Evolutionary conservation across 2,888 invertebrate species (phyloP).

Genomic region (Gryllus longicercus): DNA sequence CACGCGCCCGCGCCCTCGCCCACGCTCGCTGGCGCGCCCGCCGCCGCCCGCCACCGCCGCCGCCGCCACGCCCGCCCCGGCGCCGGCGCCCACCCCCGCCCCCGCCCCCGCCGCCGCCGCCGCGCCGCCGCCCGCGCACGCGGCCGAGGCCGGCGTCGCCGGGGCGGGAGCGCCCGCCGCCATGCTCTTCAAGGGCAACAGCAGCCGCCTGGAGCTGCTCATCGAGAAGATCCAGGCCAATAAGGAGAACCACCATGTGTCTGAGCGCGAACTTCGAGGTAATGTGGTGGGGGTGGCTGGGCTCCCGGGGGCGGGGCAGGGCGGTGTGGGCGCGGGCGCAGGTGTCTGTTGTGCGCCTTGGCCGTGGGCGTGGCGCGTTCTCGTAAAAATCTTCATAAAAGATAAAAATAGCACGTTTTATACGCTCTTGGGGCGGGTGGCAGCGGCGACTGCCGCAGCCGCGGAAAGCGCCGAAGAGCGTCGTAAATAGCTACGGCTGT

Average conservation of each 20-base stretch:
- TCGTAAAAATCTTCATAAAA: conserved; percentile 18
- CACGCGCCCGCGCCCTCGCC: conserved; percentile 39
- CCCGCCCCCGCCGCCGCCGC: neutral
- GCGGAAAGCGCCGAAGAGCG: neutral
- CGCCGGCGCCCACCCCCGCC: neutral
- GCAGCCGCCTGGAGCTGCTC: conserved; percentile 75
- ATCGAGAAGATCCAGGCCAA: conserved; percentile 85
- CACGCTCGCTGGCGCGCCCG: conserved; percentile 47
- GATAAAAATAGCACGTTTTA: conserved; percentile 3
- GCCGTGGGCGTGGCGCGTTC: neutral
- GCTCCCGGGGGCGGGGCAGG: neutral
- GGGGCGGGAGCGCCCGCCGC: conserved; percentile 34
- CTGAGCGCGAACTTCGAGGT: conserved; percentile 55
- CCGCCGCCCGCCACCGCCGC: too few species aligned
- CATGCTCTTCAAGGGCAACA: conserved; percentile 85
- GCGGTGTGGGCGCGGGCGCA: neutral
- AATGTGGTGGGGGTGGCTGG: conserved; percentile 30
- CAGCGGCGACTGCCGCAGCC: neutral
- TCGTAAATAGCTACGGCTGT: neutral
- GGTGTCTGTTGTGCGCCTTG: neutral
- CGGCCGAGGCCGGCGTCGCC: neutral
- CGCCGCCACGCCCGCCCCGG: neutral
- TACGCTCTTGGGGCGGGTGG: neutral
- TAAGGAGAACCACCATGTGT: conserved; percentile 66
- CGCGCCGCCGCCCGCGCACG: neutral